Evolutionary conservation across 64 coral and sea anemone species (phyloP), one percentile per base, ranked within the genome.

Genomic region (Orbicella faveolata): DNA sequence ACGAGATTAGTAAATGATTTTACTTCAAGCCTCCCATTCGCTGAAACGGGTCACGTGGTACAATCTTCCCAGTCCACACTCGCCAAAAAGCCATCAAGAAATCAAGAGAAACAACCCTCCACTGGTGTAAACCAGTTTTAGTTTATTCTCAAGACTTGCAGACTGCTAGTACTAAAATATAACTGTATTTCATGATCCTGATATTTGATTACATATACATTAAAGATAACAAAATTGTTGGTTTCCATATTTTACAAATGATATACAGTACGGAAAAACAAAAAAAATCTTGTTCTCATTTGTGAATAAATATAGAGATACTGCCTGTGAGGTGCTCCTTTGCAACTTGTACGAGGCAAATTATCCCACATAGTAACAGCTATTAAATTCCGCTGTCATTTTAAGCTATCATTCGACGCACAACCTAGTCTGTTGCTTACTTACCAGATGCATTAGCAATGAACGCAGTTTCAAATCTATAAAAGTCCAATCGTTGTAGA

Each of bases 141-240:
- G 44, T 48, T 48, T 70, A 70, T 26, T 70, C 25, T 26, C 9
- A 23, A 70, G 23, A 70, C n/a, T 70, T 30, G 19, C 63, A n/a
- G 64, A 36, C 21, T 21, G n/a, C 36, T 72, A 52, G 8, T 85
- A 85, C 8, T n/a, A 85, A 85, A 85, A 85, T 85, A 85, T 85
- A 85, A 72, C 37, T 85, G 63, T 85, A 85, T 85, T 85, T 85
- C 41, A 68, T 69, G 20, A 20, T 85, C 65, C 68, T 85, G 80
- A 85, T 53, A 85, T 85, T 84, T 85, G 82, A 65, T 25, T 72
- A 85, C 82, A 85, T 72, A 72, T 85, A 85, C 82, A 85, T 85
- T 85, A 52, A 12, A 26, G 82, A 85, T 85, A 65, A 52, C 82
- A 73, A 72, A 69, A 39, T 70, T 85, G 44, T 70, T 70, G 9